phyloP scores from a whole-genome alignment of 2,113 vertebrate genomes.

The Hyperopisus bebe region DNA sequence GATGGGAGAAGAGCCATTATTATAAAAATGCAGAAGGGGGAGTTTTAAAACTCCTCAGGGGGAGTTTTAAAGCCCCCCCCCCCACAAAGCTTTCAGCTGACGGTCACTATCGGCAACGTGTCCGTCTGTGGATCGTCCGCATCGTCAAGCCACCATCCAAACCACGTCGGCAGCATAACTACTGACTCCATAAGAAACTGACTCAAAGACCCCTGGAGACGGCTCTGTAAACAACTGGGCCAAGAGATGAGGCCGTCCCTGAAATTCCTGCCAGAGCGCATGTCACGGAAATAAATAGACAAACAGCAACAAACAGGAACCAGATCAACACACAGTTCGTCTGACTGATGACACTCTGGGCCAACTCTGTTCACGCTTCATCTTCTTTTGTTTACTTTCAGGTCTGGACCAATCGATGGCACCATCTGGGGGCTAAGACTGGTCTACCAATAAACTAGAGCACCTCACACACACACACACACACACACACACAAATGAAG shows the following conservation, averaged over 20 bases:
- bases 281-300: not conserved
- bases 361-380: not conserved
- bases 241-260: not conserved
- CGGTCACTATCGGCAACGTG: not conserved
- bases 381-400: not conserved
- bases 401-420: not conserved
- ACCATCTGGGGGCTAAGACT: not conserved
- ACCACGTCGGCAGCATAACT: not conserved
- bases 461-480: not conserved
- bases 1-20: not conserved
- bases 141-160: not conserved
- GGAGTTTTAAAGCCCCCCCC: not conserved
- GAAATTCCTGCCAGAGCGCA: not conserved
- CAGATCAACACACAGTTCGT: not conserved
- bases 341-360: not conserved
- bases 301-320: not conserved
- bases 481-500: conserved; percentile 17
- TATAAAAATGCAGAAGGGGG: not conserved
- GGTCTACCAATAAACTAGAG: not conserved
- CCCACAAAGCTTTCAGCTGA: not conserved
- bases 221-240: not conserved
- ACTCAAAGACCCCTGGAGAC: not conserved
- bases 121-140: not conserved
- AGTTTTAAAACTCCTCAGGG: not conserved
- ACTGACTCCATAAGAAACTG: not conserved